A percentile compares a stretch with the other conserved stretches of the same genome.
Conservation (phyloP, 2,888 invertebrate genomes). For the Chaetogeoica ovagalla region DNA sequence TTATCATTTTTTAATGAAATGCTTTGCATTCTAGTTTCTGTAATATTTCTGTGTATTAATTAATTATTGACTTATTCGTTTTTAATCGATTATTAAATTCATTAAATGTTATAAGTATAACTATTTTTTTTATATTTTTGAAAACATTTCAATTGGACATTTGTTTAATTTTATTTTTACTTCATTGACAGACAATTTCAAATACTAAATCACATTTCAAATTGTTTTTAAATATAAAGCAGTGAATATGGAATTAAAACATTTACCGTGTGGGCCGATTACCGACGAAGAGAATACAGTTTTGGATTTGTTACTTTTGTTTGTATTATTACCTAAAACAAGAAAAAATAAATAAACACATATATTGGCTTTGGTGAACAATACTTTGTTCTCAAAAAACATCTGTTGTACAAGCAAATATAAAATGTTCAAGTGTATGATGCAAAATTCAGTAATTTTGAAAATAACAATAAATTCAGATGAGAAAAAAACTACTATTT, state of each 20-base stretch:
- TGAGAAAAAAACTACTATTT: too few species aligned
- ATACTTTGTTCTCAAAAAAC: too few species aligned
- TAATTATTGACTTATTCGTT: not conserved
- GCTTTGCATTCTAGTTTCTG: not conserved
- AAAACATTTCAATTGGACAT: not conserved
- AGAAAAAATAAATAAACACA: conserved; percentile 57
- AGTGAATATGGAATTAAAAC: not conserved
- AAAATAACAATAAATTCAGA: too few species aligned
- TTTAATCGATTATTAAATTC: too few species aligned
- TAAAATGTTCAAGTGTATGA: too few species aligned
- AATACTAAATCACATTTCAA: too few species aligned
- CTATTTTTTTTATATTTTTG: not conserved
- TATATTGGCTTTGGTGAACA: not conserved
- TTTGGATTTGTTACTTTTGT: conserved; percentile 72
- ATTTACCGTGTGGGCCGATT: conserved; percentile 56
- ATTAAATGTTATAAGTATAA: not conserved
- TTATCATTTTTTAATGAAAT: not conserved
- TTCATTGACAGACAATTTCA: too few species aligned
- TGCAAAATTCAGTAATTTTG: too few species aligned
- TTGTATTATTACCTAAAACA: conserved; percentile 74
- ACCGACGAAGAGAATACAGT: conserved; percentile 60
- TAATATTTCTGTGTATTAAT: not conserved
- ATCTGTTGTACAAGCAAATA: too few species aligned
- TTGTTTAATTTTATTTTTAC: too few species aligned
- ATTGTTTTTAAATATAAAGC: not conserved